Evolutionary conservation across 2,888 invertebrate species (phyloP), one percentile per base, ranked within the genome.

Genomic region (Pseudococcus viburni): DNA sequence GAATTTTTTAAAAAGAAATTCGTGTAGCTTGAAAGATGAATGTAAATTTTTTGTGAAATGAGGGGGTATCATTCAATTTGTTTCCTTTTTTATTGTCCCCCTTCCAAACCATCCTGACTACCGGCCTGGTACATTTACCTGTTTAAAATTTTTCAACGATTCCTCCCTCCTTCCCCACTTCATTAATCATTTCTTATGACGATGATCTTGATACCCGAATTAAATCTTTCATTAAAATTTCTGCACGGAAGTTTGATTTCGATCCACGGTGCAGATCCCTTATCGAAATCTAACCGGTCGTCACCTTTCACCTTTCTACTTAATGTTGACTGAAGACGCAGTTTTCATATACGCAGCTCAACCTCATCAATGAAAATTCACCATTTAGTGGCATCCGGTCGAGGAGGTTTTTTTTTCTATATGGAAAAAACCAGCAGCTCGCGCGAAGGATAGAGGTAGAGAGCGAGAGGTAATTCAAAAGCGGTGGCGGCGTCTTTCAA

Each of bases 401-500:
- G 19, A 46, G 46, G 46, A 83, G 80, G 19, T 46, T 46, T 83
- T 46, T 46, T 83, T 42, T 83, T 83, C 46, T 46, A 46, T 46
- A 17, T 46, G 80, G 46, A 83, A 80, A 42, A 42, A 42, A 80
- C 26, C 42, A 42, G 42, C 42, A 64, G 55, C 7, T 55, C 22
- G 77, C 3, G 8, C 39, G 7, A 15, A 1, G 26, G 26, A 12
- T 73, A 17, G 17, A n/a, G 7, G 17, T 17, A 1, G 39, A 39
- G 39, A 42, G 12, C 12, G n/a, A 46, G 22, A 83, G 46, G 46
- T 83, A 46, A 83, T 83, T 83, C 80, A 46, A 83, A 83, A 83
- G 80, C 46, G 80, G 80, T 26, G 80, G 80, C 80, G 80, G 80
- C 80, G 19, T 83, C 80, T 83, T 83, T 83, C 80, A 83, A 83